A percentile compares a stretch with the other conserved stretches of the same genome.
phyloP scores from a whole-genome alignment of 2,888 invertebrate species.

The Tiliacea citrago region DNA sequence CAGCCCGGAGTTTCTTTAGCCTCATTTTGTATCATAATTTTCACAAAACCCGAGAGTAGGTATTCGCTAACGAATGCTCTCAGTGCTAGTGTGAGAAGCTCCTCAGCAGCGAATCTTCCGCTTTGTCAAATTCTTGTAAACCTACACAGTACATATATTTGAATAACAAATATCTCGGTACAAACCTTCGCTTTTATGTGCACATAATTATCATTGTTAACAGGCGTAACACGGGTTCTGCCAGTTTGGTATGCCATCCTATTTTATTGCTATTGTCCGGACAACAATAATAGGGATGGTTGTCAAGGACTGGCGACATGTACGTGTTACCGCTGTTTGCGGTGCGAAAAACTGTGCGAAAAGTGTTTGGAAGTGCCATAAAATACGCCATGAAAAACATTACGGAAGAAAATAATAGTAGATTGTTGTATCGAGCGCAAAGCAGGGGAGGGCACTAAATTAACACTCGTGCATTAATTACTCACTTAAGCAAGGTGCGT shows the following conservation, averaged over 20 bases:
- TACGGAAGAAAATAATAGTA: too few species aligned
- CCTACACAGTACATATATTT: slow-evolving; percentile 10
- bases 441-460: too few species aligned
- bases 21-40: background rate
- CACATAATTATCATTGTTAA: slow-evolving; percentile 8
- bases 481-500: too few species aligned
- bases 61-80: too few species aligned
- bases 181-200: slow-evolving; percentile 1
- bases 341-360: too few species aligned
- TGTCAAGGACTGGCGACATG: background rate
- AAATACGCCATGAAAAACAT: too few species aligned
- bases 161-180: slow-evolving; percentile 4
- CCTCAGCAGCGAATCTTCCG: slow-evolving; percentile 22
- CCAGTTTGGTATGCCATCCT: background rate
- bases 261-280: slow-evolving; percentile 7
- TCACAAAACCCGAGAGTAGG: background rate
- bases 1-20: background rate
- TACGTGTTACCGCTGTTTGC: too few species aligned
- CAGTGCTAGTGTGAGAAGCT: too few species aligned
- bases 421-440: too few species aligned
- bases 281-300: slow-evolving; percentile 7
- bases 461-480: too few species aligned
- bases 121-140: slow-evolving; percentile 27
- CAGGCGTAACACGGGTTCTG: background rate
- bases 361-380: too few species aligned